These are phyloP conservation scores for Upupa epops DNA, from an alignment of 2,113 vertebrate species.

Conservation along the genomic window DNA sequence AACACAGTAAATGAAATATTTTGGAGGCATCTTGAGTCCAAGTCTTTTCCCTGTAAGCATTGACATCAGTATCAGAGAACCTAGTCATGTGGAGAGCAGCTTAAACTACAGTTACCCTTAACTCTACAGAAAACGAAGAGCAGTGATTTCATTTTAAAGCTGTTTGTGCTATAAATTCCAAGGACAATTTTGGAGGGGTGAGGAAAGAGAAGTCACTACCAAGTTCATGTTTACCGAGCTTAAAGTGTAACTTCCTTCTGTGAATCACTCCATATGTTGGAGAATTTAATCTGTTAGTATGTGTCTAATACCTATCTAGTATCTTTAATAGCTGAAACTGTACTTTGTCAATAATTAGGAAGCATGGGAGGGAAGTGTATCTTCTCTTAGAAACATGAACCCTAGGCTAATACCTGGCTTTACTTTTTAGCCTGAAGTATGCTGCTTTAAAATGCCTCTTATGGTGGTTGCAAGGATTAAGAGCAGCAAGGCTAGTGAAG, in stretches of 20 bases:
- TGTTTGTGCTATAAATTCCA: conserved; percentile 34
- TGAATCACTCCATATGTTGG: conserved; percentile 14
- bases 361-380: not conserved
- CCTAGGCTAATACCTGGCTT: not conserved
- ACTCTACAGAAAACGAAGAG: conserved; percentile 20
- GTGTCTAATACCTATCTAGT: not conserved
- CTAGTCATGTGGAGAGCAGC: not conserved
- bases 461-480: not conserved
- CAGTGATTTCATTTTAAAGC: conserved; percentile 43
- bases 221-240: conserved; percentile 49
- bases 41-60: not conserved
- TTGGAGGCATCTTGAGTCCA: not conserved
- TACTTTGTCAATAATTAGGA: not conserved
- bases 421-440: not conserved
- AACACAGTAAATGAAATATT: not conserved
- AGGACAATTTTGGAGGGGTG: conserved; percentile 14
- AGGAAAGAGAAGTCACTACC: conserved; percentile 30
- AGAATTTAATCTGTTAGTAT: not conserved
- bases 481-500: too few species aligned
- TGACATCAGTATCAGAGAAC: not conserved
- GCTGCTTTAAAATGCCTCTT: not conserved
- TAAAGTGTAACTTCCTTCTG: conserved; percentile 5
- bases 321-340: conserved; percentile 33
- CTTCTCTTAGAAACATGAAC: not conserved
- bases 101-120: conserved; percentile 13